Evolutionary conservation across 2,113 vertebrate genomes (phyloP).

Genomic region (Lasiurus cinereus): DNA sequence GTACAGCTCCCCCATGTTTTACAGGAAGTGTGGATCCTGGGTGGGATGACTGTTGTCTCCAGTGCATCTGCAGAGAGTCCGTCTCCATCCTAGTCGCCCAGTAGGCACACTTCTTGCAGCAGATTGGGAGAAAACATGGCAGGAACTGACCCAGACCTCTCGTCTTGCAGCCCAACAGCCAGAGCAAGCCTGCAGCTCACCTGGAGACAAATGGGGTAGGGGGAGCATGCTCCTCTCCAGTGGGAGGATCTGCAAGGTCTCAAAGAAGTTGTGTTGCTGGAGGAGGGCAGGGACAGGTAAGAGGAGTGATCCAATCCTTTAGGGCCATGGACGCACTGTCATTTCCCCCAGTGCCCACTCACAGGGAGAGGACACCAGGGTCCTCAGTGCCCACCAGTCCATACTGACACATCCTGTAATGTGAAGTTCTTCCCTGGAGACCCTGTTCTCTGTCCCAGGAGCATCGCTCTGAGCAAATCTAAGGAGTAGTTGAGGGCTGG

Average conservation of each 20-base stretch:
- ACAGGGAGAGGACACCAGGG: background rate
- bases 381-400: background rate
- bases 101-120: too few relatives aligned
- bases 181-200: background rate
- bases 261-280: background rate
- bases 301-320: background rate
- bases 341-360: background rate
- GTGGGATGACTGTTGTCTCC: too few relatives aligned
- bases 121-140: too few relatives aligned
- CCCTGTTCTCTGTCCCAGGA: background rate
- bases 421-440: background rate
- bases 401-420: too few relatives aligned
- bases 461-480: background rate
- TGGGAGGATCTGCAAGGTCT: background rate
- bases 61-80: too few relatives aligned
- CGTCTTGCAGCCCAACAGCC: background rate
- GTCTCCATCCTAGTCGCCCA: too few relatives aligned
- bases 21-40: too few relatives aligned
- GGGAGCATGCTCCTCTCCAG: background rate
- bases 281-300: background rate
- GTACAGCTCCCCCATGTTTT: too few relatives aligned
- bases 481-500: background rate
- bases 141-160: background rate
- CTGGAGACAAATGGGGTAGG: background rate
- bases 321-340: background rate